Evolutionary conservation across 2,113 vertebrate species (phyloP).

Genomic region (Anarhynchus alexandrinus): DNA sequence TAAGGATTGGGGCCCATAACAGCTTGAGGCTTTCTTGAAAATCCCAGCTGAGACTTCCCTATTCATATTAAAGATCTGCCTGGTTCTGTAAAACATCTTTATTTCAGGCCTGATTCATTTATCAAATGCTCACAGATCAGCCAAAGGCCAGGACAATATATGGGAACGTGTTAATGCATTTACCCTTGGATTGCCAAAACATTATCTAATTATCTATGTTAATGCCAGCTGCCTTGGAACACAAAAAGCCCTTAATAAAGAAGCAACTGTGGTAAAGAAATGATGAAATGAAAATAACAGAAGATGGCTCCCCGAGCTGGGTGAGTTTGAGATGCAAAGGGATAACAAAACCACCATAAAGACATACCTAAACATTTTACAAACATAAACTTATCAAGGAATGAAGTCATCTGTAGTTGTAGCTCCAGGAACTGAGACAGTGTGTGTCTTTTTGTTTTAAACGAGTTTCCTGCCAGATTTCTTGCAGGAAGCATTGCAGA

Average conservation of each 20-base stretch:
- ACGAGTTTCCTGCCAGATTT: not conserved
- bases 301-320: not conserved
- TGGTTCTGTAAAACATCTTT: not conserved
- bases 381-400: not conserved
- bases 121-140: not conserved
- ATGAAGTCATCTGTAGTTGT: not conserved
- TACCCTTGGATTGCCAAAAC: not conserved
- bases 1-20: not conserved
- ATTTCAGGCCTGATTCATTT: not conserved
- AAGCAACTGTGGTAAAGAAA: not conserved
- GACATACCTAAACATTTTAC: not conserved
- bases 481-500: not conserved
- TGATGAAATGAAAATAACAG: not conserved
- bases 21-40: not conserved
- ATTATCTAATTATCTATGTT: not conserved
- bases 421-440: not conserved
- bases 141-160: not conserved
- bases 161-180: not conserved
- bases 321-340: not conserved
- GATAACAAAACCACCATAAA: not conserved
- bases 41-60: not conserved
- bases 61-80: not conserved
- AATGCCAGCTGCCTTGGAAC: not conserved
- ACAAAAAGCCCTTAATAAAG: not conserved
- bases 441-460: not conserved